Conservation (phyloP, 1,140 invertebrate genomes). For the Nixonia krombeini region DNA sequence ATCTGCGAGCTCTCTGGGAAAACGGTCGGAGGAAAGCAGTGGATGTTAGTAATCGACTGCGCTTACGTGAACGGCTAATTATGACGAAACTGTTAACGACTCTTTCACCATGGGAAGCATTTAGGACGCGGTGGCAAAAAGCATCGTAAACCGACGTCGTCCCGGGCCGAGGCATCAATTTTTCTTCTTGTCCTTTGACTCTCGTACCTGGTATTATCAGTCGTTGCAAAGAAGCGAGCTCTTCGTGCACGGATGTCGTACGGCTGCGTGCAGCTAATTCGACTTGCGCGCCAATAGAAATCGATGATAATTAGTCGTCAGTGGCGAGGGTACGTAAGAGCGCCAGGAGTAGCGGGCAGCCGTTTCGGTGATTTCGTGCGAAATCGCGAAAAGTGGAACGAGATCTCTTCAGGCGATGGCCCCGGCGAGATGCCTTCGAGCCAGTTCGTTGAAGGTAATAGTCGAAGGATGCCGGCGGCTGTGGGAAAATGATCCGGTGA, state of each 20-base stretch:
- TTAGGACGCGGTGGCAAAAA: too few species aligned
- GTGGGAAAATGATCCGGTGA: slow-evolving; percentile 56
- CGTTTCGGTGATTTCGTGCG: slow-evolving; percentile 43
- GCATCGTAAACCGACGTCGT: background rate
- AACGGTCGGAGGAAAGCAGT: too few species aligned
- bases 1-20: too few species aligned
- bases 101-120: background rate
- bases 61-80: background rate
- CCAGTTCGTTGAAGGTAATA: slow-evolving; percentile 48
- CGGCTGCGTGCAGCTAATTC: slow-evolving; percentile 51
- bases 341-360: slow-evolving; percentile 20
- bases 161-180: background rate
- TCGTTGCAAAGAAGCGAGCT: background rate
- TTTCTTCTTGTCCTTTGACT: background rate
- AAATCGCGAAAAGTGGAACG: slow-evolving; percentile 51
- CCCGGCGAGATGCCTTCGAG: slow-evolving; percentile 38
- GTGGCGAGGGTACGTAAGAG: slow-evolving; percentile 29
- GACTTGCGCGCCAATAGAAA: slow-evolving; percentile 47
- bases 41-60: too few species aligned
- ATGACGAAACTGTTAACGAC: background rate
- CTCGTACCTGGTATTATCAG: background rate
- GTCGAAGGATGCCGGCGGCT: slow-evolving; percentile 43
- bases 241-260: background rate
- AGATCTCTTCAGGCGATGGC: slow-evolving; percentile 46
- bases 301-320: slow-evolving; percentile 52